Conservation (phyloP, 1,140 invertebrate species). For the Stegodyphus dumicola region DNA sequence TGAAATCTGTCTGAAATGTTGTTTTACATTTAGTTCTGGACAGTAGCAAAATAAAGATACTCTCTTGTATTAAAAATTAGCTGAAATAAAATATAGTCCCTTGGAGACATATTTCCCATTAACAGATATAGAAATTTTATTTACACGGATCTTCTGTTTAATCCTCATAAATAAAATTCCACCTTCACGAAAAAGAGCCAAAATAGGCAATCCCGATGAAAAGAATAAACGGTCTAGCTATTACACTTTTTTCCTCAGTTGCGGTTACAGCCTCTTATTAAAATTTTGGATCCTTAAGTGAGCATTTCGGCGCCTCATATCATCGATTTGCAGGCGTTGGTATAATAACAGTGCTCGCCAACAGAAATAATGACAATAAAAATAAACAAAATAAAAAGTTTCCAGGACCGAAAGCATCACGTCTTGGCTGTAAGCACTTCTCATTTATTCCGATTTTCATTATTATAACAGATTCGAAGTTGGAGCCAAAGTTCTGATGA, state of each 20-base stretch:
- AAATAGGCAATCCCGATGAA: conserved; percentile 14
- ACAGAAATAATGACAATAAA: conserved; percentile 24
- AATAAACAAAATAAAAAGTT: conserved; percentile 17
- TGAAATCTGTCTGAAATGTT: no score
- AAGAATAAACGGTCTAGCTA: neutral
- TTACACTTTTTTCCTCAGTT: conserved; percentile 11
- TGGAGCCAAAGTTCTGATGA: conserved; percentile 23
- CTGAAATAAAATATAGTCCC: no score
- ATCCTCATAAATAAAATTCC: neutral
- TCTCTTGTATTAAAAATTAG: no score
- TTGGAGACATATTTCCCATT: no score
- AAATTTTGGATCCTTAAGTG: conserved; percentile 55
- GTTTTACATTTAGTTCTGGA: no score
- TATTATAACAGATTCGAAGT: conserved; percentile 39
- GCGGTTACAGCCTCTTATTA: conserved; percentile 45
- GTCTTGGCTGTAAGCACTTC: conserved; percentile 39
- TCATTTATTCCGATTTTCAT: conserved; percentile 60
- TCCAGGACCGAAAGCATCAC: conserved; percentile 22
- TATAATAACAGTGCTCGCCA: conserved; percentile 51
- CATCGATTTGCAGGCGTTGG: conserved; percentile 35
- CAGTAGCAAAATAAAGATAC: no score
- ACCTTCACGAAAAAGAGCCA: neutral
- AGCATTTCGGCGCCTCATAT: conserved; percentile 52
- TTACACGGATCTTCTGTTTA: no score
- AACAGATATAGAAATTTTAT: no score